Evolutionary conservation across 2,888 invertebrate genomes (phyloP).

Genomic region (Poecilobothrus nobilitatus): DNA sequence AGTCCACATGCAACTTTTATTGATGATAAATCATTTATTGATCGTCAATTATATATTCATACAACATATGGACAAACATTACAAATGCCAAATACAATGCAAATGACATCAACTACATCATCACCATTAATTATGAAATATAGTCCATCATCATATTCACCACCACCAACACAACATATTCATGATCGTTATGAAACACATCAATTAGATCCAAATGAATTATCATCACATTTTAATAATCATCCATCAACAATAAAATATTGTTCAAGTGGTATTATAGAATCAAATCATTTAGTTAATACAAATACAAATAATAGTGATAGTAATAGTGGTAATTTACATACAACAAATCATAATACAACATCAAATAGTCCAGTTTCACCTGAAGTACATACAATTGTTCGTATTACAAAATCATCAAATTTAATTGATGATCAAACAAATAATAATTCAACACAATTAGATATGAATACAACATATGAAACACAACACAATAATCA

Average conservation of each 20-base stretch:
- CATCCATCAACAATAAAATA: slow-evolving; percentile 42
- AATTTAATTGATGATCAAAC: not conserved
- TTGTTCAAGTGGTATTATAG: slow-evolving; percentile 31
- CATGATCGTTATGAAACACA: slow-evolving; percentile 17
- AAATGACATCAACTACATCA: slow-evolving; percentile 17
- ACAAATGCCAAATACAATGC: slow-evolving; percentile 12
- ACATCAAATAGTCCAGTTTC: slow-evolving; percentile 12
- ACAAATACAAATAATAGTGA: not conserved
- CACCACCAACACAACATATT: slow-evolving; percentile 18
- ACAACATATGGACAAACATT: slow-evolving; percentile 10
- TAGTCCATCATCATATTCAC: slow-evolving; percentile 9
- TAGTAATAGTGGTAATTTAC: slow-evolving; percentile 12
- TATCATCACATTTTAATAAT: slow-evolving; percentile 32
- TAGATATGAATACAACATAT: slow-evolving; percentile 33
- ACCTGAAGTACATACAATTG: slow-evolving; percentile 12
- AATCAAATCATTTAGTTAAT: not conserved
- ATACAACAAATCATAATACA: slow-evolving; percentile 11
- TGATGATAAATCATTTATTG: slow-evolving; percentile 39
- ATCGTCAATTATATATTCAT: slow-evolving; percentile 26
- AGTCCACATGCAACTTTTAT: slow-evolving; percentile 10
- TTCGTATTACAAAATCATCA: slow-evolving; percentile 12
- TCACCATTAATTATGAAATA: slow-evolving; percentile 8
- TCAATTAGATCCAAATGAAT: slow-evolving; percentile 24
- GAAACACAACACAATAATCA: slow-evolving; percentile 17
- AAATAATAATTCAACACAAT: slow-evolving; percentile 10